These are phyloP conservation scores for Sminthurinus aureus DNA, from an alignment of 2,888 invertebrate species.

Conservation along the genomic window DNA sequence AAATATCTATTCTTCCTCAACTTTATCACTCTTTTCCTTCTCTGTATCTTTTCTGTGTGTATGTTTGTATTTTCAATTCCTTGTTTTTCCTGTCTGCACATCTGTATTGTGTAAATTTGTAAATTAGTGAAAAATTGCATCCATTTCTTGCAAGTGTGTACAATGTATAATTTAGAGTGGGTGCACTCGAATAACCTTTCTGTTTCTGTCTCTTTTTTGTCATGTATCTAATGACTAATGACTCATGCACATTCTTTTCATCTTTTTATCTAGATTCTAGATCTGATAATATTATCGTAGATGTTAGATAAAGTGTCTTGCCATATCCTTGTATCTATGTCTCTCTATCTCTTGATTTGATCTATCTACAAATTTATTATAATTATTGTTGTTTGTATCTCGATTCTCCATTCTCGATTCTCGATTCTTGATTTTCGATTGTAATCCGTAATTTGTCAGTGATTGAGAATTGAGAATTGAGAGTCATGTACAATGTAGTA, in stretches of 20 bases:
- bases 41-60: slow-evolving; percentile 6
- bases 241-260: neutral
- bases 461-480: no score
- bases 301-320: no score
- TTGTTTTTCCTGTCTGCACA: neutral
- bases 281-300: neutral
- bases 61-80: neutral
- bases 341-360: no score
- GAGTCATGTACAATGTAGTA: no score
- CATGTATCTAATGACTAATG: neutral
- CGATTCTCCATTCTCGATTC: no score
- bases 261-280: slow-evolving; percentile 6
- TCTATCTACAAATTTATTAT: no score
- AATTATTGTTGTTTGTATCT: no score
- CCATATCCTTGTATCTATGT: no score
- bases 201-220: neutral
- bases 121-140: slow-evolving; percentile 8
- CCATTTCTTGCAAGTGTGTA: neutral
- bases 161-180: neutral
- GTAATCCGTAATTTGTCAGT: no score
- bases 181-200: neutral
- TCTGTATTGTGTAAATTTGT: neutral
- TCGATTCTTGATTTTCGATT: no score
- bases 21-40: neutral
- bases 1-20: no score